Evolutionary conservation across 2,113 vertebrate genomes (phyloP).

Genomic region (Hemiscyllium ocellatum): DNA sequence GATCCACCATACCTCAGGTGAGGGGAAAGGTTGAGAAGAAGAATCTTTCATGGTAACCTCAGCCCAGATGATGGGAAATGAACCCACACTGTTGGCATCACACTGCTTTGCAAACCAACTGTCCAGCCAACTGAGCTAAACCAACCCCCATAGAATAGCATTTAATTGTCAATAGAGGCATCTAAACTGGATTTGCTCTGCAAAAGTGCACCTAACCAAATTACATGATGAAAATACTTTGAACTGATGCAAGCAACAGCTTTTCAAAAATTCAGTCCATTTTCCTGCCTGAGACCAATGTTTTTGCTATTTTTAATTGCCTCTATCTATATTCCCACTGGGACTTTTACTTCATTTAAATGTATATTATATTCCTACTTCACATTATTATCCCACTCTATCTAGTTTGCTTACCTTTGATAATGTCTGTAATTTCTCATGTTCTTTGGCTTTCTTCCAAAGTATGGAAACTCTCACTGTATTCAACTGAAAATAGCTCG

Average conservation of each 20-base stretch:
- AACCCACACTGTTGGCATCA: no score
- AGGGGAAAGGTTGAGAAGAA: no score
- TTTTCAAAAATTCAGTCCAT: neutral
- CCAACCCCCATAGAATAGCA: no score
- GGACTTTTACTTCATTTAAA: neutral
- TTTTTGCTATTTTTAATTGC: neutral
- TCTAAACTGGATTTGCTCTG: neutral
- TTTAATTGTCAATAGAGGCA: no score
- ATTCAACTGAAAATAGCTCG: neutral
- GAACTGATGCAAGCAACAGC: neutral
- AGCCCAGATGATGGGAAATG: no score
- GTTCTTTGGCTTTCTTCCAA: neutral
- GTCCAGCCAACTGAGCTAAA: no score
- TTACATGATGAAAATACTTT: neutral
- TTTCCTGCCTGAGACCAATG: neutral
- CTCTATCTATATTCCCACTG: neutral
- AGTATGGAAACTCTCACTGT: neutral
- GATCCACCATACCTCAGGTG: no score
- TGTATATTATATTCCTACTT: neutral
- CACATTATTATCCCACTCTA: neutral
- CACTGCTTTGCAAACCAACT: no score
- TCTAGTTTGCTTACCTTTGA: neutral
- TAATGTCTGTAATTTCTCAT: neutral
- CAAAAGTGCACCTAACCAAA: neutral
- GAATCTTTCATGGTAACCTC: no score